These are phyloP conservation scores for Ceuthmochares aereus DNA, from an alignment of 2,113 vertebrate genomes.

Conservation along the genomic window DNA sequence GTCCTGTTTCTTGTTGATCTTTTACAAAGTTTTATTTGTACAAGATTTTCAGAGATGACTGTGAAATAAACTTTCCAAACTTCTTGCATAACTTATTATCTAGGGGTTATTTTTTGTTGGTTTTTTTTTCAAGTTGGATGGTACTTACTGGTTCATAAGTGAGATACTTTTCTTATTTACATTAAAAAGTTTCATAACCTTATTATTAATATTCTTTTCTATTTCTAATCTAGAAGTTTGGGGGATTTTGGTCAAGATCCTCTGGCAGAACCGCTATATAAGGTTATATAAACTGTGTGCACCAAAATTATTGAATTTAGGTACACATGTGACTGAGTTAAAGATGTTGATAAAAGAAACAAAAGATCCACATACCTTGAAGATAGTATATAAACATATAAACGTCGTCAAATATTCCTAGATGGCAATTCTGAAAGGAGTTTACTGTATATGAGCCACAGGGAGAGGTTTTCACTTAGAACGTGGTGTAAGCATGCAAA, in stretches of 20 bases:
- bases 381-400: background rate
- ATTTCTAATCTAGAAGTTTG: background rate
- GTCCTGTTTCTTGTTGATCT: background rate
- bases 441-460: background rate
- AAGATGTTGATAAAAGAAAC: background rate
- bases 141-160: background rate
- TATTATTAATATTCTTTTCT: background rate
- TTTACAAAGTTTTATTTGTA: background rate
- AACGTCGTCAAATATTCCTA: background rate
- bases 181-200: background rate
- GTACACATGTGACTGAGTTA: background rate
- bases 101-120: fast-evolving
- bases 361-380: background rate
- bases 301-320: background rate
- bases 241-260: background rate
- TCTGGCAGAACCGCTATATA: background rate
- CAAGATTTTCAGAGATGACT: background rate
- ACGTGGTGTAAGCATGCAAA: background rate
- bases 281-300: background rate
- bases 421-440: background rate
- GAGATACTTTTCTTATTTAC: background rate
- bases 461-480: background rate
- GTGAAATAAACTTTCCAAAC: background rate
- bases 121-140: background rate
- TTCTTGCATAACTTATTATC: background rate